Conservation (phyloP, 2,113 vertebrate genomes). For the Nesoenas mayeri region DNA sequence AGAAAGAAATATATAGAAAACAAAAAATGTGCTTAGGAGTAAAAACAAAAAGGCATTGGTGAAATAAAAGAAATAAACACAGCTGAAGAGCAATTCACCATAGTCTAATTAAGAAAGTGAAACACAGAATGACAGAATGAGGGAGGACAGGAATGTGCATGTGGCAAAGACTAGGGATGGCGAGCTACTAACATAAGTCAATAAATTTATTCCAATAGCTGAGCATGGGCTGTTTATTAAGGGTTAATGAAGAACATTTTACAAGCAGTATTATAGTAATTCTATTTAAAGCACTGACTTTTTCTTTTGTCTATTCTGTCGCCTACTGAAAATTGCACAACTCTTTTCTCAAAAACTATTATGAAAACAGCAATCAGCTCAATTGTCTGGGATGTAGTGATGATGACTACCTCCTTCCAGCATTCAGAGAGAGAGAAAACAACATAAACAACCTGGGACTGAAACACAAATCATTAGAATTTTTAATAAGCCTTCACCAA, state of each 20-base stretch:
- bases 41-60: neutral
- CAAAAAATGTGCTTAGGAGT: neutral
- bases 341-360: slow-evolving; percentile 54
- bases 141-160: neutral
- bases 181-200: neutral
- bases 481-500: slow-evolving; percentile 58
- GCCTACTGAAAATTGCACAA: slow-evolving; percentile 57
- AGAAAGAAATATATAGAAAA: neutral
- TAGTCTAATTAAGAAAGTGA: neutral
- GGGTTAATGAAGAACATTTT: slow-evolving; percentile 60
- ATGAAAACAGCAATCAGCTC: slow-evolving; percentile 68
- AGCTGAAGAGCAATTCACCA: neutral
- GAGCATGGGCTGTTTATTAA: neutral
- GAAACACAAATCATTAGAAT: slow-evolving; percentile 60
- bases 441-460: slow-evolving; percentile 60
- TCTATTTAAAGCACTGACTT: slow-evolving; percentile 57
- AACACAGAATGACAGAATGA: neutral
- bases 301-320: slow-evolving; percentile 45
- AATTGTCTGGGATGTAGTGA: slow-evolving; percentile 68
- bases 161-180: neutral
- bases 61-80: neutral
- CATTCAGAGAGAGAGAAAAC: neutral
- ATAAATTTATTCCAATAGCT: neutral
- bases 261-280: slow-evolving; percentile 26
- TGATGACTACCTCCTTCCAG: slow-evolving; percentile 57